phyloP scores from a whole-genome alignment of 2,888 invertebrate species.

The Julus scanicus region DNA sequence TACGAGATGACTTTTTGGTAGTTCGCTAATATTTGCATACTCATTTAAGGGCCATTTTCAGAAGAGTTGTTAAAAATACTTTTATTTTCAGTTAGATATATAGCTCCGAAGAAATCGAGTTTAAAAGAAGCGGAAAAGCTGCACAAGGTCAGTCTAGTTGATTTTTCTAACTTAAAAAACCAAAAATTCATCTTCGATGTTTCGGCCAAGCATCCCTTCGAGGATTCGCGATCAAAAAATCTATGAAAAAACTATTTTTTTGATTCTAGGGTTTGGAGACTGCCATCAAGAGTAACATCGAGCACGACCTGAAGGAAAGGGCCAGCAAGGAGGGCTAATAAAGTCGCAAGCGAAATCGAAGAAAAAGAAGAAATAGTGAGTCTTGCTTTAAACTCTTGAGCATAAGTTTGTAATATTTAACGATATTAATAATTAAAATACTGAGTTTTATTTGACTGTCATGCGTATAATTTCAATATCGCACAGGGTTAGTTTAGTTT shows the following conservation, averaged over 20 bases:
- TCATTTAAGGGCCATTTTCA: too few species aligned
- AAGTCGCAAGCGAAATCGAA: background rate
- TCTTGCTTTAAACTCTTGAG: background rate
- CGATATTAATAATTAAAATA: too few species aligned
- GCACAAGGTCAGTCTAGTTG: background rate
- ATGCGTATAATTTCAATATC: too few species aligned
- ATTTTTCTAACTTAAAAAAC: too few species aligned
- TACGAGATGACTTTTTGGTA: too few species aligned
- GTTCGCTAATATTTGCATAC: too few species aligned
- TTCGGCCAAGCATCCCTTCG: background rate
- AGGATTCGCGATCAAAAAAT: background rate
- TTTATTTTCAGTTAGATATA: background rate
- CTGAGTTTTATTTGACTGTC: too few species aligned
- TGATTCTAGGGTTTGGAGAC: conserved; percentile 31
- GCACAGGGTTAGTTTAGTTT: too few species aligned
- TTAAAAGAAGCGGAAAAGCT: conserved; percentile 21
- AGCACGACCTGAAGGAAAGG: conserved; percentile 39
- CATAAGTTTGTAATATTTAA: too few species aligned
- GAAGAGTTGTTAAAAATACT: too few species aligned
- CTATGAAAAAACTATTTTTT: background rate
- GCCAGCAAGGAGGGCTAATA: conserved; percentile 48
- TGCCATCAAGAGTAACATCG: conserved; percentile 50
- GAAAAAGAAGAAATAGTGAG: background rate
- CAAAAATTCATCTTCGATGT: too few species aligned
- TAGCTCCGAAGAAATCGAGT: background rate